Conservation (phyloP, 1,140 invertebrate genomes). For the Papilio polytes region DNA sequence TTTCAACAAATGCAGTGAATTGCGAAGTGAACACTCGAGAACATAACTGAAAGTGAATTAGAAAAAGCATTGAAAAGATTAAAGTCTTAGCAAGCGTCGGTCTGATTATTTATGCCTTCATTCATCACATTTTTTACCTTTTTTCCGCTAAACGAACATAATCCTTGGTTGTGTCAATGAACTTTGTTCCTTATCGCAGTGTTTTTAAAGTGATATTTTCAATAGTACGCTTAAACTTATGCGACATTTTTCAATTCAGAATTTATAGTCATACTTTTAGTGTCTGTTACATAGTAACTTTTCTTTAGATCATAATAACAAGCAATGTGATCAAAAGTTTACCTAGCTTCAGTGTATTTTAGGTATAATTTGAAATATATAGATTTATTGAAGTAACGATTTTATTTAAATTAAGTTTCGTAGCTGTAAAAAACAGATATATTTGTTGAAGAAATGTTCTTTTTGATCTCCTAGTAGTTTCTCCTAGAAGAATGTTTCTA, state of each 20-base stretch:
- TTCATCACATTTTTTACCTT: constrained; percentile 52
- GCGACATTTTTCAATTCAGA: background rate
- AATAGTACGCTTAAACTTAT: background rate
- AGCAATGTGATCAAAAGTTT: background rate
- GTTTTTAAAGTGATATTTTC: background rate
- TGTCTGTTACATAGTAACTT: background rate
- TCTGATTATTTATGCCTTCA: constrained; percentile 45
- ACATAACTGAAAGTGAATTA: constrained; percentile 33
- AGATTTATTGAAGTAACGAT: background rate
- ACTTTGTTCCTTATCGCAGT: background rate
- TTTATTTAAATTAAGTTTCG: background rate
- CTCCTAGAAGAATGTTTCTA: no score
- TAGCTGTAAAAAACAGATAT: no score
- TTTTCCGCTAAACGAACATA: background rate
- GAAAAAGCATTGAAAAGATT: constrained; percentile 48
- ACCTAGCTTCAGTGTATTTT: background rate
- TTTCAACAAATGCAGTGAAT: background rate
- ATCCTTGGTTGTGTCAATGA: background rate
- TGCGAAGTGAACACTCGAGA: background rate
- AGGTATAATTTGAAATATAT: background rate
- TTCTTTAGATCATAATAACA: background rate
- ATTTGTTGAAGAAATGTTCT: no score
- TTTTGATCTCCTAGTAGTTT: no score
- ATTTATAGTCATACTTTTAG: background rate
- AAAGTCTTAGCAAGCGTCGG: constrained; percentile 45